Conservation (phyloP, 2,888 invertebrate species). For the Rhaphigaster nebulosa region DNA sequence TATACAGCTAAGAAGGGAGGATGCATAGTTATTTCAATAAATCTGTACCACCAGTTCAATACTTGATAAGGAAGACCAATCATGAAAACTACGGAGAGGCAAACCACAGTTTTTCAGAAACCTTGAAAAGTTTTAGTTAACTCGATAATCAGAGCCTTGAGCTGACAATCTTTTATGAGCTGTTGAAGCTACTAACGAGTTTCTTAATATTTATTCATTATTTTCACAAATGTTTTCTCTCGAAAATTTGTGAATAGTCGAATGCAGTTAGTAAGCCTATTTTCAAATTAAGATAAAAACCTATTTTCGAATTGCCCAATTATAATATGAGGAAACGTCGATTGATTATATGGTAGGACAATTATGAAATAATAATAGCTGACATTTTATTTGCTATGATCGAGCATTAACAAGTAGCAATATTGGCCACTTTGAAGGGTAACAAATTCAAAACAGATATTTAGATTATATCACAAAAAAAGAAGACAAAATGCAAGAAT, state of each 20-base stretch:
- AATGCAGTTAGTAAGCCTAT: background rate
- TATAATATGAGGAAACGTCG: background rate
- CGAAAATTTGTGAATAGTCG: background rate
- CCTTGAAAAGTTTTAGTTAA: conserved; percentile 27
- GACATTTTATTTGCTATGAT: background rate
- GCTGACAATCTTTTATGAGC: background rate
- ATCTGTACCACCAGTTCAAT: too few relatives aligned
- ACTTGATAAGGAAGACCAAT: too few relatives aligned
- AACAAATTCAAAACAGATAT: background rate
- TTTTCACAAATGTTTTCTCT: background rate
- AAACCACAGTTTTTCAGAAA: background rate
- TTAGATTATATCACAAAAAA: too few relatives aligned
- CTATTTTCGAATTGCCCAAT: background rate
- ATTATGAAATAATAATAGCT: background rate
- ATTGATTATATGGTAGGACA: background rate
- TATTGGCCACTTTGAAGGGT: background rate
- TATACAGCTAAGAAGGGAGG: too few relatives aligned
- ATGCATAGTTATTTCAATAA: too few relatives aligned
- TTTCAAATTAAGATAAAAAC: background rate
- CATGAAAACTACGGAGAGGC: too few relatives aligned
- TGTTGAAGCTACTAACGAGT: conserved; percentile 2
- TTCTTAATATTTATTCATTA: background rate
- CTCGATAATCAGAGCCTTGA: background rate
- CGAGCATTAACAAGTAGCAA: background rate
- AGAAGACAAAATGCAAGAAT: too few relatives aligned